phyloP scores from a whole-genome alignment of 2,113 vertebrate species.

The Polyodon spathula region DNA sequence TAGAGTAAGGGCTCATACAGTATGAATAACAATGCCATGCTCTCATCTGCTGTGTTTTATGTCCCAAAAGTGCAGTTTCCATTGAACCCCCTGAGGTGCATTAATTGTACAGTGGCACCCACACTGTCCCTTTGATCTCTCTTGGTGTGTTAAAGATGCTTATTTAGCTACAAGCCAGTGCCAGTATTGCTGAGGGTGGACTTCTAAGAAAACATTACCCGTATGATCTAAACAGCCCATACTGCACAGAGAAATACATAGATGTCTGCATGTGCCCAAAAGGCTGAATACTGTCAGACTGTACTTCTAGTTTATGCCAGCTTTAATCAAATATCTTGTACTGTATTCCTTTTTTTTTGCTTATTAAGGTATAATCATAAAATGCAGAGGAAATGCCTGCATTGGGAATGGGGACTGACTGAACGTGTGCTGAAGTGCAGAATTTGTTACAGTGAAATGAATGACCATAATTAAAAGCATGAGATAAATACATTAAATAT shows the following conservation, averaged over 20 bases:
- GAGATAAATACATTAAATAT: too few relatives aligned
- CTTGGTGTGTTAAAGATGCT: neutral
- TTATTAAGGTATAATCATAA: too few relatives aligned
- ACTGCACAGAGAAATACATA: neutral
- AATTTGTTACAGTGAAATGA: too few relatives aligned
- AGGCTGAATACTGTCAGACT: neutral
- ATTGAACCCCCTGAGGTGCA: neutral
- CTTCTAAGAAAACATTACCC: neutral
- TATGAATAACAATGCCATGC: neutral
- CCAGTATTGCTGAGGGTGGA: neutral
- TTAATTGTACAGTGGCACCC: neutral
- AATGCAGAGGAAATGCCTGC: neutral
- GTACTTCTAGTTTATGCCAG: neutral
- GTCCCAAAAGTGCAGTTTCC: neutral
- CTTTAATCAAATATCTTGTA: neutral
- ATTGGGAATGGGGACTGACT: too few relatives aligned
- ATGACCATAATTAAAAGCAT: too few relatives aligned
- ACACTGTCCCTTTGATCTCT: neutral
- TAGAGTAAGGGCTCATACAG: too few relatives aligned
- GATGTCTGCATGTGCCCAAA: neutral
- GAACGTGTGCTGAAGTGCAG: too few relatives aligned
- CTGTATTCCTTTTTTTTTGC: neutral
- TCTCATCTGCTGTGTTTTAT: neutral
- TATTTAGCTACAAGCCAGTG: neutral
- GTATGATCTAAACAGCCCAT: neutral